Base-by-base conservation (phyloP, 2,888 invertebrate genomes). In the Nomada lathburiana region DNA sequence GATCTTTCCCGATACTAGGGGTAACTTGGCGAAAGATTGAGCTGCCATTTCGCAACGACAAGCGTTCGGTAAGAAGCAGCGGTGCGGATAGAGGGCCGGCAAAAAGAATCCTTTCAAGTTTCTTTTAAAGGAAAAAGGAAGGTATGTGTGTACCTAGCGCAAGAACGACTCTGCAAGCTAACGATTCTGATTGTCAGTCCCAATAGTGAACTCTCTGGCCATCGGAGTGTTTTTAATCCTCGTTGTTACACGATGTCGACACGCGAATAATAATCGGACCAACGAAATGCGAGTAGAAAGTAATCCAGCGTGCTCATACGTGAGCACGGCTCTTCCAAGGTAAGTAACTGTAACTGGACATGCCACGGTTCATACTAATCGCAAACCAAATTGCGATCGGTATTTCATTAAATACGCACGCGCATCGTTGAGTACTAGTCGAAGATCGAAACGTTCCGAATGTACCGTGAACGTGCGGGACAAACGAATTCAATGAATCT, bases 311-410 rank as follows among this genome's bases (percentile, higher is more conserved):
- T 36, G 11, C 26, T n/a, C 7, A 60, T 71, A 75, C 81, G 80
- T 80, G 76, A 75, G 65, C 65, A 73, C 79, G 64, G 68, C 72
- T 79, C 52, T 69, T 68, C 53, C 44, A 64, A 44, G 69, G 59
- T 90, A 92, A 92, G 59, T 90, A 92, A 92, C 91, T 90, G 92
- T 92, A 92, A 70, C 73, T 67, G 68, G 75, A 36, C 68, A 76
- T 82, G 87, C 75, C 47, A 81, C 55, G 81, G 79, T 82, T 89
- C 90, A 92, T 93, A 92, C 91, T 90, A 91, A 92, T 79, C 84
- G 85, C 82, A 89, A 74, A 78, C 88, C 88, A 89, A 90, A 92
- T 92, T 47, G 86, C 84, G 84, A 83, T 80, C 86, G 84, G 82
- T 83, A 87, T 90, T 85, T 83, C 76, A 83, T 84, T 83, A 83